Evolutionary conservation across 2,888 invertebrate genomes (phyloP).

Genomic region (Galerucella nymphaeae): DNA sequence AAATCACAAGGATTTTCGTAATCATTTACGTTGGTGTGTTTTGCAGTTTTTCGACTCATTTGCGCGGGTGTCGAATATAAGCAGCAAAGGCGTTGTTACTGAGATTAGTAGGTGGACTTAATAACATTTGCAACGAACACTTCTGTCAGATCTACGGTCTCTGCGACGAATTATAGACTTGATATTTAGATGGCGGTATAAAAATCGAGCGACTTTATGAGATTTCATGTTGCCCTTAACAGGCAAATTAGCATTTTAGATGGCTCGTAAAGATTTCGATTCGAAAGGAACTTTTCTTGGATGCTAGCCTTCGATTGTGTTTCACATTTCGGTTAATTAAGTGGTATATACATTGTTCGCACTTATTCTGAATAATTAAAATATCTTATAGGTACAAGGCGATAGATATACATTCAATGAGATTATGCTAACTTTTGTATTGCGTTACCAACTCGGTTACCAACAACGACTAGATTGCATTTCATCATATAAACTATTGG

Average conservation of each 20-base stretch:
- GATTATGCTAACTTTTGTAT: slow-evolving; percentile 4
- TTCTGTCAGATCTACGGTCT: slow-evolving; percentile 41
- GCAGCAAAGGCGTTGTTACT: slow-evolving; percentile 46
- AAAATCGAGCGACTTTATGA: slow-evolving; percentile 37
- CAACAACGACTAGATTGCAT: too few species aligned
- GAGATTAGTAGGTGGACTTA: slow-evolving; percentile 47
- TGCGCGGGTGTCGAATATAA: slow-evolving; percentile 48
- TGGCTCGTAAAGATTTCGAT: slow-evolving; percentile 27
- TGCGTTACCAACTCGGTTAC: too few species aligned
- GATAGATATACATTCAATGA: not conserved
- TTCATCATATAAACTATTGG: too few species aligned
- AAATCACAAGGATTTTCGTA: not conserved
- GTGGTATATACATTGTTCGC: slow-evolving; percentile 12
- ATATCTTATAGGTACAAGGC: not conserved
- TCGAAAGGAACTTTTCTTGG: slow-evolving; percentile 37
- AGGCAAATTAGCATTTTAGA: slow-evolving; percentile 35
- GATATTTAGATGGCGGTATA: slow-evolving; percentile 38
- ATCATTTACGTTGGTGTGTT: slow-evolving; percentile 21
- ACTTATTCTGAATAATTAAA: slow-evolving; percentile 4
- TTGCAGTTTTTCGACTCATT: slow-evolving; percentile 39
- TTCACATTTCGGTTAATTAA: slow-evolving; percentile 22
- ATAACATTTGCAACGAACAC: slow-evolving; percentile 43
- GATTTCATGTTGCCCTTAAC: slow-evolving; percentile 34
- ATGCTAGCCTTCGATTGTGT: slow-evolving; percentile 27
- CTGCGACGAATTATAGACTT: slow-evolving; percentile 44